These are phyloP conservation scores for Coleophora flavipennella DNA, from an alignment of 2,888 invertebrate species.

Conservation along the genomic window DNA sequence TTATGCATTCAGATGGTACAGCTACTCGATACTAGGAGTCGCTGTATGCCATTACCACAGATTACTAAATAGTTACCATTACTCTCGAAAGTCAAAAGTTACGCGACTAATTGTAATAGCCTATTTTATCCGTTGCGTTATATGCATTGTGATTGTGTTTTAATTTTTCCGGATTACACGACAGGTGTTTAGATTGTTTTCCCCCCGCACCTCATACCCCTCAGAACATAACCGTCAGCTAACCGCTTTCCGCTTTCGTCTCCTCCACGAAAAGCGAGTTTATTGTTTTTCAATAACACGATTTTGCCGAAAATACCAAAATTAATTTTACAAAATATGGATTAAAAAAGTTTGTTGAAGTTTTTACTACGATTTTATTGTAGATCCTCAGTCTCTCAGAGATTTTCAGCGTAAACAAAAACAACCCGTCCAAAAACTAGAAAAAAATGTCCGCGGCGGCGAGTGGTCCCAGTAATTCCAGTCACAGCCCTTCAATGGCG, in stretches of 20 bases:
- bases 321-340: not conserved
- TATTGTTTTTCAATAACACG: too few relatives aligned
- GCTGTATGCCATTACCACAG: too few relatives aligned
- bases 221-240: not conserved
- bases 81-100: too few relatives aligned
- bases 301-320: not conserved
- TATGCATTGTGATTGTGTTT: not conserved
- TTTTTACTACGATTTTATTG: slow-evolving; percentile 4
- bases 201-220: slow-evolving; percentile 5
- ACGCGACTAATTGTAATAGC: not conserved
- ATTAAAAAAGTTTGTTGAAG: not conserved
- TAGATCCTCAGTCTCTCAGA: not conserved
- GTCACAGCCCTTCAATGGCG: slow-evolving; percentile 37
- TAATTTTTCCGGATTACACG: slow-evolving; percentile 16
- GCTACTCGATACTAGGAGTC: slow-evolving; percentile 16
- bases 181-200: slow-evolving; percentile 26
- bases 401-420: not conserved
- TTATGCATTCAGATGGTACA: too few relatives aligned
- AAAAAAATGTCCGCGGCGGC: slow-evolving; percentile 39
- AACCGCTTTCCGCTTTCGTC: too few relatives aligned
- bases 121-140: not conserved
- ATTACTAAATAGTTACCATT: too few relatives aligned
- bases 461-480: slow-evolving; percentile 25
- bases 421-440: too few relatives aligned
- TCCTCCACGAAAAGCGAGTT: not conserved